Base-by-base conservation (phyloP, 1,140 invertebrate genomes). In the Whitmania pigra region DNA sequence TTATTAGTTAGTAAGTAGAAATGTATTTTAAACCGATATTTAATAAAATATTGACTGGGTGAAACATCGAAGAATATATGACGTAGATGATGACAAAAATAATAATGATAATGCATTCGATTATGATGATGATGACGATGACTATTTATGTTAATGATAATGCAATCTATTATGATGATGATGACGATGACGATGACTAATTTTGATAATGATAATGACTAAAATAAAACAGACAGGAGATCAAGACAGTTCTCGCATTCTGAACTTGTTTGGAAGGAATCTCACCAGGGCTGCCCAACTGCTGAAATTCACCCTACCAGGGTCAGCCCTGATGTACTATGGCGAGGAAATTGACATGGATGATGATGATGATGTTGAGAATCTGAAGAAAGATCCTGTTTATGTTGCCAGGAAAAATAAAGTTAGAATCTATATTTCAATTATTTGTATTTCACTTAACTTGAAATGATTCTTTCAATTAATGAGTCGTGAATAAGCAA, bases 311-410 rank as follows among this genome's bases (percentile, higher is more conserved):
- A 75, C 88, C 0, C 76, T 90, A 36, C 87, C 88, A 17, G 89
- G 89, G 0, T 85, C 88, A 18, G 84, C 86, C 2, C 84, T 90
- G 0, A 87, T 87, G 69, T 91, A 90, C 77, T 86, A 89, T 78
- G 89, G 89, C 5, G 89, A 90, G 78, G 89, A 90, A 80, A 84
- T 90, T 71, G 89, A 87, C 5, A 89, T 90, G 87, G 80, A 84
- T 1, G 85, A 90, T 31, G 71, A 53, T 27, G 6, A 9, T 2
- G 36, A 40, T 53, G 0, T 77, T 89, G 17, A 87, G 87, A 73
- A 63, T 63, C 29, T 63, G 11, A 63, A 63, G 29, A 63, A 63
- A 63, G 57, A 63, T 63, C 57, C 57, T 63, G 57, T 63, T 3
- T 63, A 63, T n/a, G 3, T 4, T 17, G 29, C 29, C 9, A 63